Base-by-base conservation (phyloP, 2,888 invertebrate genomes). In the Hypomecis punctinalis region DNA sequence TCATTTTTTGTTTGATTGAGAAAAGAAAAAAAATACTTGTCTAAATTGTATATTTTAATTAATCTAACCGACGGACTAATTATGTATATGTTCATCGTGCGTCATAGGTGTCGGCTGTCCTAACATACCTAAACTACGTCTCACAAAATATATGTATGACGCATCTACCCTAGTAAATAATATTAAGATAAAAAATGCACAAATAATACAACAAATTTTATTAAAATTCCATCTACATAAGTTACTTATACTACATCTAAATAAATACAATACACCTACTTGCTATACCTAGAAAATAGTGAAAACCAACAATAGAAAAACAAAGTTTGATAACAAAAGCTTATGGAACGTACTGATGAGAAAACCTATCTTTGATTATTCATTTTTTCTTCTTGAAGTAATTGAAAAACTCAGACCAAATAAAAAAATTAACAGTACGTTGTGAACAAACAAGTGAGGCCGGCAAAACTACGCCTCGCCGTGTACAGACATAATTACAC, bases 121-220 rank as follows among this genome's bases (percentile, higher is more conserved):
- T n/a, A n/a, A n/a, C n/a, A n/a, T n/a, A n/a, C n/a, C n/a, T n/a
- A n/a, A n/a, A n/a, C n/a, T n/a, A n/a, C n/a, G n/a, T n/a, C n/a
- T n/a, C n/a, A n/a, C n/a, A n/a, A n/a, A n/a, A n/a, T n/a, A n/a
- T n/a, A n/a, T n/a, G n/a, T n/a, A n/a, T n/a, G n/a, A n/a, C n/a
- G n/a, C n/a, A n/a, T n/a, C n/a, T 23, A 23, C 23, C 1, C 23
- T 23, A 23, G 3, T 23, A 23, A 11, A 0, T 11, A 37, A 49
- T 37, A 49, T n/a, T 49, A 13, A 11, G 23, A 52, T 9, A 43
- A 43, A 9, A 43, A 42, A 52, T 35, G 33, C 33, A 46, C 47
- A 7, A 57, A 8, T 42, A 40, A 48, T 48, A 40, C 23, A 57
- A 49, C 57, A 48, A 47, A 33, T 52, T 60, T 53, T 51, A 46